phyloP scores from a whole-genome alignment of 2,797 vertebrate species.

The Chromobotia macracanthus region DNA sequence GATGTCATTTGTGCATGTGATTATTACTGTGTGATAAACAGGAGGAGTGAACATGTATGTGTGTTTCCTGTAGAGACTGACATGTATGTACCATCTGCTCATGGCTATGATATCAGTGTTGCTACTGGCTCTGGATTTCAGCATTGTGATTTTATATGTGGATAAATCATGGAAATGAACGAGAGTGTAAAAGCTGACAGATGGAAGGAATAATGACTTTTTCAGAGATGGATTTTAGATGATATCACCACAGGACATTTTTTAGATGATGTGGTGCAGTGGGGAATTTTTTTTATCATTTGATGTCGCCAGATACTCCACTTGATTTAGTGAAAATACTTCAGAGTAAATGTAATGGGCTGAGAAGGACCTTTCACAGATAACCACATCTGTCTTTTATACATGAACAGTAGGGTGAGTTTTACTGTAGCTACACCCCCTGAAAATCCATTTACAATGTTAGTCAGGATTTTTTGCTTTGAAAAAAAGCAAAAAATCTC shows the following conservation, averaged over 20 bases:
- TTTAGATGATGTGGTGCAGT: not conserved
- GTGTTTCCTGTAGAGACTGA: constrained; percentile 8
- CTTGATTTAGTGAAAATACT: constrained; percentile 39
- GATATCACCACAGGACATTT: constrained; percentile 16
- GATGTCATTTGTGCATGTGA: not conserved
- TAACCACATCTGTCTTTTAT: constrained; percentile 12
- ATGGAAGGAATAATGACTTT: not conserved
- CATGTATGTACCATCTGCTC: constrained; percentile 56
- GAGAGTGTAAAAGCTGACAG: constrained; percentile 5
- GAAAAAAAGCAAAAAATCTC: not conserved
- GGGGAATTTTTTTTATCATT: constrained; percentile 32
- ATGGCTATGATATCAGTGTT: not conserved
- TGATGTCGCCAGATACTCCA: not conserved
- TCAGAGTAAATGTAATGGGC: constrained; percentile 23
- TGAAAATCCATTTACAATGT: not conserved
- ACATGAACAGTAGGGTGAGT: not conserved
- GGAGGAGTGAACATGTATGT: not conserved
- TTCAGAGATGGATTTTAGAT: constrained; percentile 33
- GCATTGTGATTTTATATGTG: constrained; percentile 9
- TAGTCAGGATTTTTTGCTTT: not conserved
- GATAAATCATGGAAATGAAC: constrained; percentile 24
- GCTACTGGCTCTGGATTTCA: not conserved
- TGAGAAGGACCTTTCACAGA: constrained; percentile 16
- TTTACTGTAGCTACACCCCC: not conserved
- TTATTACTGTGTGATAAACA: not conserved